Evolutionary conservation across 2,113 vertebrate species (phyloP), one percentile per base, ranked within the genome.

Genomic region (Pardalotus punctatus): DNA sequence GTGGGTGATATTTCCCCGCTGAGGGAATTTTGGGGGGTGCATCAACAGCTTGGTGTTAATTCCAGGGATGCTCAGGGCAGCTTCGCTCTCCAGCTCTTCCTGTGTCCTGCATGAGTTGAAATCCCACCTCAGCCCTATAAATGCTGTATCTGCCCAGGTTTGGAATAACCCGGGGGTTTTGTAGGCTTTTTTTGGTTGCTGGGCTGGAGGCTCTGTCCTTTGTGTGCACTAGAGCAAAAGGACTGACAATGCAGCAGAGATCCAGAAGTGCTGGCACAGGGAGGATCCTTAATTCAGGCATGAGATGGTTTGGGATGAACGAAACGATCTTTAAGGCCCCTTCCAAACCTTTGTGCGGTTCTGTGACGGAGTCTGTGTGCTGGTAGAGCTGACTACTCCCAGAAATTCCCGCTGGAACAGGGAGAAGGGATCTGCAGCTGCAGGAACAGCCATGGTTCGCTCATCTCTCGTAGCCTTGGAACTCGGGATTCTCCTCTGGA

Each of bases 71-170:
- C 11, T n/a, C 15, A 5, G 47, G 86, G 71, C 74, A 47, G 71
- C 57, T 80, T 28, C 5, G 31, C 21, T 35, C 43, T 23, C 33
- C 6, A 3, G 8, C 38, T 28, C 0, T 5, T 40, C 58, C 21
- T 23, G 25, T 5, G 3, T 7, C 2, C 29, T 9, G 43, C 33
- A 7, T 3, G 25, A 9, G 13, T 3, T 12, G n/a, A 15, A 38
- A n/a, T 64, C 11, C 2, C 17, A 7, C 11, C 79, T 24, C 62
- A 50, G 31, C 10, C 11, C 79, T 12, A 0, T 40, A 20, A 71
- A 2, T 9, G 51, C 10, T 73, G 14, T 11, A 7, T 14, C 29
- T 36, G 0, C 2, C 2, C 20, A n/a, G 80, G 25, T 27, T 69
- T 65, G 83, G 42, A 48, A 36, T 19, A 53, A 76, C 36, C 58